Evolutionary conservation across 1,140 invertebrate genomes (phyloP).

Genomic region (Drosophila lini): DNA sequence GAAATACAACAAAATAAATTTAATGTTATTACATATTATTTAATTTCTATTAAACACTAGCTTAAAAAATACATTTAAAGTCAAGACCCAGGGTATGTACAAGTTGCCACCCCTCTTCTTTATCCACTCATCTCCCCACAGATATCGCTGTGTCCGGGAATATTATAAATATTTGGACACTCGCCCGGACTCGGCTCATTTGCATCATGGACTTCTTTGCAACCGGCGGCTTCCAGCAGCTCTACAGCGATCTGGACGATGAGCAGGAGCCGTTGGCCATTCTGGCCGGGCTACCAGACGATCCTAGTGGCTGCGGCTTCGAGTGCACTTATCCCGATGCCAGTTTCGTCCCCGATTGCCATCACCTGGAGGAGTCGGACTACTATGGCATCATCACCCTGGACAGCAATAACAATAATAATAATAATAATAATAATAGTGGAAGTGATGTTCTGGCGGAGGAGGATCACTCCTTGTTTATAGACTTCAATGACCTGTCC

Average conservation of each 20-base stretch:
- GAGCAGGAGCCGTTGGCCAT: constrained; percentile 2
- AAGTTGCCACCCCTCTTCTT: too few species aligned
- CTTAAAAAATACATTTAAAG: neutral
- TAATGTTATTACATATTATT: neutral
- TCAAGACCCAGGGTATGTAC: neutral
- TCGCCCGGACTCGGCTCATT: constrained; percentile 32
- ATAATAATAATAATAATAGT: neutral
- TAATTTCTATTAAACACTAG: neutral
- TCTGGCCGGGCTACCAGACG: neutral
- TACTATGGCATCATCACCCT: constrained; percentile 70
- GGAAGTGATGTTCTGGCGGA: neutral
- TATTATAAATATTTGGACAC: constrained; percentile 77
- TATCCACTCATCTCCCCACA: neutral
- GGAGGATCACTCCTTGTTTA: constrained; percentile 34
- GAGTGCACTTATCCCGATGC: constrained; percentile 48
- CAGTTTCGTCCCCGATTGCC: constrained; percentile 3
- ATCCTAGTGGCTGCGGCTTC: neutral
- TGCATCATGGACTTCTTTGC: constrained; percentile 80
- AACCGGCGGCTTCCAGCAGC: constrained; percentile 78
- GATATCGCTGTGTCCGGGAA: neutral
- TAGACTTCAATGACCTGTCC: constrained; percentile 44
- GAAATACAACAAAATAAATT: too few species aligned
- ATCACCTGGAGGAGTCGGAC: constrained; percentile 32
- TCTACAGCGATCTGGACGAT: constrained; percentile 74
- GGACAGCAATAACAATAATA: constrained; percentile 49